These are phyloP conservation scores for Rhingia campestris DNA, from an alignment of 2,888 invertebrate species.

Conservation along the genomic window DNA sequence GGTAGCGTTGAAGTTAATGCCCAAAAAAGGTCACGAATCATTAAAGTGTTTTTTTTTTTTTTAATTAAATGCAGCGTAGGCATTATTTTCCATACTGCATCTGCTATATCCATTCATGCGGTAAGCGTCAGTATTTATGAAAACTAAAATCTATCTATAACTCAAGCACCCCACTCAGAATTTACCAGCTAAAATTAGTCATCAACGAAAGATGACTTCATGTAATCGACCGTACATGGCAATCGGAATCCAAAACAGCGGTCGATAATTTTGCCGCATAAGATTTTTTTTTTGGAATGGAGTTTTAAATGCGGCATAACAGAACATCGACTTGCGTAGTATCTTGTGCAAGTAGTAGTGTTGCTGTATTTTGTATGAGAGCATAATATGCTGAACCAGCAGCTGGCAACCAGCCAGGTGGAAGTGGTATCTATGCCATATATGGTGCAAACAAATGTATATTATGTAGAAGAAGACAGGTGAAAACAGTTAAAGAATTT, in stretches of 20 bases:
- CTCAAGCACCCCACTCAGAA: constrained; percentile 3
- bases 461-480: constrained; percentile 5
- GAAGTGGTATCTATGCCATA: constrained; percentile 13
- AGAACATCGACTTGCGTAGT: constrained; percentile 50
- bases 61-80: constrained; percentile 17
- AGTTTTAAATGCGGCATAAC: constrained; percentile 32
- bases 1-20: no score
- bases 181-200: constrained; percentile 49
- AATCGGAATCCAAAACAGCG: constrained; percentile 2
- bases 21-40: constrained; percentile 10
- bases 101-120: not conserved
- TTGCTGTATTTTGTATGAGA: constrained; percentile 9
- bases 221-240: constrained; percentile 45
- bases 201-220: constrained; percentile 46
- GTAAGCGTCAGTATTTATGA: not conserved
- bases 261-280: constrained; percentile 66
- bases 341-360: not conserved
- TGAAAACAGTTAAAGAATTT: constrained; percentile 24
- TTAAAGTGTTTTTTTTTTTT: not conserved
- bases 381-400: not conserved
- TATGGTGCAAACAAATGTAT: not conserved
- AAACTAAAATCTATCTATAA: not conserved
- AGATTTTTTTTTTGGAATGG: constrained; percentile 12
- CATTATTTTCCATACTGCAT: constrained; percentile 1
- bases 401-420: constrained; percentile 46